Base-by-base conservation (phyloP, 2,888 invertebrate genomes). In the Deilephila porcellus region DNA sequence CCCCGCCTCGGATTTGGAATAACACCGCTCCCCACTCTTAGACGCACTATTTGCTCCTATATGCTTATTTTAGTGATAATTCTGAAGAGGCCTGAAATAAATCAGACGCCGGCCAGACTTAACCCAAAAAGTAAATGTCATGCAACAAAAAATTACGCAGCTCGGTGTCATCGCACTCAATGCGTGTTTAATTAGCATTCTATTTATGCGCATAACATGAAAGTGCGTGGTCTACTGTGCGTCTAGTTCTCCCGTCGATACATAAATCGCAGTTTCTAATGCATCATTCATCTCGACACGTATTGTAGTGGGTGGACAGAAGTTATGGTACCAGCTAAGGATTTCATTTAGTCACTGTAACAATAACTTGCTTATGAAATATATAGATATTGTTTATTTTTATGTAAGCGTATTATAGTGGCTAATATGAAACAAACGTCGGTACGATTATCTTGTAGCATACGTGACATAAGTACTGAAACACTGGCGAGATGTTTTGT, bases 111-210 rank as follows among this genome's bases (percentile, higher is more conserved):
- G 81, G 76, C 82, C 90, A 92, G 91, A 91, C 91, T 85, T 80
- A 83, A 84, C 84, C 86, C 85, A 90, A 90, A 91, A 90, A 87
- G 89, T 86, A 87, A 91, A 93, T 92, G 93, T 92, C 92, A 91
- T 88, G 82, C 86, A 91, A 91, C 91, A 91, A 92, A 91, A 92
- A 91, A 83, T 81, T 81, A 79, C 75, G 77, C 75, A 76, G 81
- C 78, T 76, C 78, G 79, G 83, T 85, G 91, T 90, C 92, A 86
- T 86, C 85, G 91, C 85, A 85, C 91, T 83, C 83, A 78, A 79
- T 80, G 80, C 76, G 74, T 56, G 70, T 73, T 73, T 72, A 73
- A 73, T 67, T 73, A 67, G 67, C 72, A 53, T 56, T 64, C 45
- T 64, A 64, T 70, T 45, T 53, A 59, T 56, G 70, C 56, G 32